Evolutionary conservation across 2,113 vertebrate genomes (phyloP), one percentile per base, ranked within the genome.

Genomic region (Phocoena sinus): DNA sequence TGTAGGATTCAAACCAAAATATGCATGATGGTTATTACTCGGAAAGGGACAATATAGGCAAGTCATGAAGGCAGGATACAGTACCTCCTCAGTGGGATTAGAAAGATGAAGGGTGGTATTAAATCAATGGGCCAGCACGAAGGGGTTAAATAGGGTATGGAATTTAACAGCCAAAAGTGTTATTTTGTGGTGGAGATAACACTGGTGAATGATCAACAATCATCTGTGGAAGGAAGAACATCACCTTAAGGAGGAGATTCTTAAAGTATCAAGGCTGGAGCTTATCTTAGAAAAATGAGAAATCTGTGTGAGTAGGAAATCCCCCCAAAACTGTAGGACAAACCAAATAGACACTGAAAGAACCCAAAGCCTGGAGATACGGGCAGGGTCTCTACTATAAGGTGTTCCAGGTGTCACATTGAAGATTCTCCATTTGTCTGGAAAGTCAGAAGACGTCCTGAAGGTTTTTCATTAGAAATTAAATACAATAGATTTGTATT

Each of bases 61-160:
- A 81, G 25, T n/a, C 1, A 65, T 4, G 11, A 80, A 21, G 23
- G 17, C 15, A 56, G 21, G 20, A 38, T 13, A 86, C 2, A 1
- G 3, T 28, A 50, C 0, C 10, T 23, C 13, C 1, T 33, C 31
- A 8, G 4, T 31, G 33, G 33, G 10, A 28, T 67, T 36, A 71
- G 3, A 65, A 9, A 5, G 15, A 1, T 17, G 25, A 50, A 41
- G 3, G 3, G 1, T 70, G 4, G 1, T 1, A 18, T 21, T 31
- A n/a, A 4, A 23, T 33, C 23, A 94, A 20, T 41, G 7, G 71
- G 3, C 17, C 8, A 33, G 2, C 15, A 68, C 47, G 23, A 38
- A 83, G 11, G 2, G 18, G 6, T 79, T 77, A 86, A 96, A 56
- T n/a, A 38, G 3, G 3, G 53, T 15, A 60, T 33, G 33, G 68